Base-by-base conservation (phyloP, 2,888 invertebrate genomes). In the Hydropsyche betteni region DNA sequence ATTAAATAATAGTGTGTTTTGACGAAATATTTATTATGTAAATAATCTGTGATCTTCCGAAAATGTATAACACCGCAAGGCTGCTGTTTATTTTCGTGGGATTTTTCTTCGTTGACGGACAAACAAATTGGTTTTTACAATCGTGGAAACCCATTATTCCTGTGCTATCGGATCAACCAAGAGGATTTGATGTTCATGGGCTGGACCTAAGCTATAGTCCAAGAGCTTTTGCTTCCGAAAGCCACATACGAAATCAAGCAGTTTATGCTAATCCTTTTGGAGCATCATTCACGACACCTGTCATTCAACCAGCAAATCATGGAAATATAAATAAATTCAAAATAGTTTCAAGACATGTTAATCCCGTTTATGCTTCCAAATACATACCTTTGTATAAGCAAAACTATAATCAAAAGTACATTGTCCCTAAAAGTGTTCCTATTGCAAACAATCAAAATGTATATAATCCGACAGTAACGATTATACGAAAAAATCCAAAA, bases 131-230 rank as follows among this genome's bases (percentile, higher is more conserved):
- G 74, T 14, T 4, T 6, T 36, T n/a, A 36, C 55, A 58, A 74
- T 44, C 64, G 16, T 74, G 74, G 74, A 74, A 55, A 38, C 69
- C 69, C 8, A 69, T 74, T 36, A 69, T 52, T 12, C 53, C 53
- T 10, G 33, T 14, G 2, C 38, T 51, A 6, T 14, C 14, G 14
- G 69, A 69, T 34, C 55, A 44, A n/a, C 8, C 12, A 8, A 75
- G 34, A 44, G 24, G 58, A 44, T 58, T 75, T 44, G 69, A 70
- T 44, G 12, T 12, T 10, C 64, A 64, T 34, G 36, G 33, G 10
- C 1, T 34, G 3, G 12, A n/a, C 5, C 12, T 36, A 3, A 36
- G 64, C 14, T 64, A 64, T 36, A 64, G 1, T 36, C 64, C 64
- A 12, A 24, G 34, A 36, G 64, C 64, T 33, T 64, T 64, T 36